phyloP scores from a whole-genome alignment of 2,888 invertebrate species.

The Ischnura elegans region DNA sequence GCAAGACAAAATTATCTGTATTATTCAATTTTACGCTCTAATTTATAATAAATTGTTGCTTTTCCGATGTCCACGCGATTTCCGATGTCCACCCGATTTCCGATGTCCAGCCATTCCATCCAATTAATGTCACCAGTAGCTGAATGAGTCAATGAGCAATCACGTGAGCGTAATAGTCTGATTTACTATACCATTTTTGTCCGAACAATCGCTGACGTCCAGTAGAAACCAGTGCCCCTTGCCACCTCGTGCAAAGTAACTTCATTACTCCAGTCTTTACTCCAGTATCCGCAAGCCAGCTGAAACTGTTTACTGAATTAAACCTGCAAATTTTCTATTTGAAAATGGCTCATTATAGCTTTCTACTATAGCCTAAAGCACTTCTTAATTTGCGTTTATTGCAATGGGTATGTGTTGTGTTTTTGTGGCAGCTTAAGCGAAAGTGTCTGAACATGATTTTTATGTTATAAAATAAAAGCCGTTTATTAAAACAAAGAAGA shows the following conservation, averaged over 20 bases:
- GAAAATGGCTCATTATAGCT: neutral
- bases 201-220: neutral
- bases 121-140: neutral
- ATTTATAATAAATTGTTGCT: no score
- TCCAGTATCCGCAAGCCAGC: slow-evolving; percentile 15
- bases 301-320: slow-evolving; percentile 16
- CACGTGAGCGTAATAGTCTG: slow-evolving; percentile 44
- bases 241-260: slow-evolving; percentile 7
- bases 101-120: neutral
- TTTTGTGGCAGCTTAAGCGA: no score
- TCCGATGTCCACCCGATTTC: no score
- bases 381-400: neutral
- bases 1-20: no score
- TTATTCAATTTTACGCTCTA: no score
- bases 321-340: neutral
- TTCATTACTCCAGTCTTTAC: slow-evolving; percentile 16
- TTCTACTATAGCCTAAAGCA: neutral
- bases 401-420: no score
- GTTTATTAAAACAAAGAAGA: no score
- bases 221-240: slow-evolving; percentile 25
- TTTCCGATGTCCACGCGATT: no score
- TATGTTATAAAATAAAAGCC: no score
- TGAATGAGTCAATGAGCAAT: neutral
- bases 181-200: slow-evolving; percentile 48
- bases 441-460: no score